These are phyloP conservation scores for Sporophila hypoxantha DNA, from an alignment of 2,113 vertebrate genomes.

Conservation along the genomic window DNA sequence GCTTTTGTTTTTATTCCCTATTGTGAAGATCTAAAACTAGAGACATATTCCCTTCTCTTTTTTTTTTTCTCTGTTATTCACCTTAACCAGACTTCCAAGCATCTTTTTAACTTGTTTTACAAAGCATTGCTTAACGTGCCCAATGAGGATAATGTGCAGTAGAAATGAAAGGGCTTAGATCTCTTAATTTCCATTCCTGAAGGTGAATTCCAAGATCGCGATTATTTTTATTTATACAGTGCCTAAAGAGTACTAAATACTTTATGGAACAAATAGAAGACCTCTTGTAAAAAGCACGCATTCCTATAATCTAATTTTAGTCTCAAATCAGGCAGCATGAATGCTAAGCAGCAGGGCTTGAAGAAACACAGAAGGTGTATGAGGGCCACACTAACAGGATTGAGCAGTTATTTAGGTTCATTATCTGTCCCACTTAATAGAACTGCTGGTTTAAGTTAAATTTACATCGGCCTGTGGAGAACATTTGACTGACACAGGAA, in stretches of 20 bases:
- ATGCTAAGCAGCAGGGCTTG: constrained; percentile 37
- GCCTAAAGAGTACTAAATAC: constrained; percentile 53
- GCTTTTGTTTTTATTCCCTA: constrained; percentile 31
- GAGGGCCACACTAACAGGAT: constrained; percentile 18
- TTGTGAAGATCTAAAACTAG: neutral
- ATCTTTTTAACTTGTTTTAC: constrained; percentile 18
- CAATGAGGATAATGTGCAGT: constrained; percentile 5
- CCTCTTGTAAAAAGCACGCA: constrained; percentile 49
- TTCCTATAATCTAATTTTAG: constrained; percentile 55
- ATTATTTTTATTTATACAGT: constrained; percentile 57
- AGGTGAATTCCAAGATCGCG: constrained; percentile 49
- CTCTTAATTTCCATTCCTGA: constrained; percentile 44
- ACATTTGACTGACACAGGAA: neutral
- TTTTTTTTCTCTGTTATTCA: neutral
- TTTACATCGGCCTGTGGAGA: neutral
- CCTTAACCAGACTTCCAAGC: constrained; percentile 29
- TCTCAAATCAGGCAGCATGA: constrained; percentile 29
- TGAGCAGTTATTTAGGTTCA: constrained; percentile 40
- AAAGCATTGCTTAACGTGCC: constrained; percentile 15
- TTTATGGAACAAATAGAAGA: constrained; percentile 57
- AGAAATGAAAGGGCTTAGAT: constrained; percentile 2
- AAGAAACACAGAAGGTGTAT: neutral
- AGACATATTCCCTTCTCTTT: neutral
- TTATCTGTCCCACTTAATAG: constrained; percentile 40
- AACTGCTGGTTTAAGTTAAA: neutral